phyloP scores from a whole-genome alignment of 2,888 invertebrate genomes.

The Phytoseiulus persimilis region DNA sequence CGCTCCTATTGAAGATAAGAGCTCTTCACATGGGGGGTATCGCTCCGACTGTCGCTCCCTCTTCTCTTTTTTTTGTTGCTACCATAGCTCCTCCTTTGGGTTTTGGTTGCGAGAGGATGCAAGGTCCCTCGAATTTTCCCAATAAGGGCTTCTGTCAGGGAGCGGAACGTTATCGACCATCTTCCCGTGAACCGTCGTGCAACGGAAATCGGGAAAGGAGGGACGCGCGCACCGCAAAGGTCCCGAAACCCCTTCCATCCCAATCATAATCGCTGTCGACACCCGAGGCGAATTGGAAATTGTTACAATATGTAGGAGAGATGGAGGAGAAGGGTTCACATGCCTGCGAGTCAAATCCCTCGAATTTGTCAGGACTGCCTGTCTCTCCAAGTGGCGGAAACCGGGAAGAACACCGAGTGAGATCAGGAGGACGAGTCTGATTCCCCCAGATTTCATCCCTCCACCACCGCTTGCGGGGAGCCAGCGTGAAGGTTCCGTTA shows the following conservation, averaged over 20 bases:
- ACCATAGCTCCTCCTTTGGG: too few relatives aligned
- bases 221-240: too few relatives aligned
- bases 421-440: not conserved
- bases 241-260: not conserved
- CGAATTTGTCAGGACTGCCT: not conserved
- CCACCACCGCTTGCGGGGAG: not conserved
- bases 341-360: not conserved
- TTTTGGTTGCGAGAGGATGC: too few relatives aligned
- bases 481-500: not conserved
- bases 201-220: too few relatives aligned
- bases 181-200: too few relatives aligned
- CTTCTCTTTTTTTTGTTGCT: too few relatives aligned
- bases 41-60: not conserved
- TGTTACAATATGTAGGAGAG: not conserved
- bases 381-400: not conserved
- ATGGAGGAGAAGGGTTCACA: not conserved
- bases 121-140: too few relatives aligned
- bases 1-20: not conserved
- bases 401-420: not conserved
- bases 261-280: not conserved
- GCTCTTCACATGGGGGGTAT: not conserved
- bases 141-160: too few relatives aligned
- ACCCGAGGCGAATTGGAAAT: not conserved
- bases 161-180: too few relatives aligned
- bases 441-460: not conserved